Percentiles rank a stretch among this genome's conserved stretches.
phyloP scores from a whole-genome alignment of 2,888 invertebrate species.

The Busseola fusca region DNA sequence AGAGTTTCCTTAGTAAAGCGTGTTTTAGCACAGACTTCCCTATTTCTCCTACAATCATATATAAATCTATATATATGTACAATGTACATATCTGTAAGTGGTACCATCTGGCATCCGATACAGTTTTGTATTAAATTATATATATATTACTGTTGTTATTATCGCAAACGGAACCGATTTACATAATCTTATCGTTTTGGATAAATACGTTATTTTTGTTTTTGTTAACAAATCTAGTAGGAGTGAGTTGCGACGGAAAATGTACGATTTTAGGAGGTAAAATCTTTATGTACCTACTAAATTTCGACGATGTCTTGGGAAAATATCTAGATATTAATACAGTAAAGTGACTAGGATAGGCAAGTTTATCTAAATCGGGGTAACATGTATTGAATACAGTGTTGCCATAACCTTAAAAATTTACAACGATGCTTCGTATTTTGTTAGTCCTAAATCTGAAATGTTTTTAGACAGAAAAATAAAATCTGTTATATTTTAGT shows the following conservation, averaged over 20 bases:
- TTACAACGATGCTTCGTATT: conserved; percentile 16
- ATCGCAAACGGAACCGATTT: conserved; percentile 48
- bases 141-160: conserved; percentile 55
- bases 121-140: conserved; percentile 59
- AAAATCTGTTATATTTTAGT: not conserved
- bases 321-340: conserved; percentile 5
- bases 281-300: conserved; percentile 12
- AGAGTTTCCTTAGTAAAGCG: conserved; percentile 39
- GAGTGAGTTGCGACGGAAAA: not conserved
- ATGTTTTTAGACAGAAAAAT: not conserved
- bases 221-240: conserved; percentile 28
- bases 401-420: conserved; percentile 30
- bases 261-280: not conserved
- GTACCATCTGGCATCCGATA: conserved; percentile 56
- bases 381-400: conserved; percentile 5
- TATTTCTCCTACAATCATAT: conserved; percentile 40
- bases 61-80: conserved; percentile 26
- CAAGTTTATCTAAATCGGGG: not conserved
- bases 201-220: conserved; percentile 30
- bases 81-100: conserved; percentile 44
- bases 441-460: conserved; percentile 15
- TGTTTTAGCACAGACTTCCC: conserved; percentile 51
- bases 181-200: conserved; percentile 44
- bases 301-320: conserved; percentile 4
- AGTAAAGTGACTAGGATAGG: not conserved